These are phyloP conservation scores for Zaprionus taronus DNA, from an alignment of 1,140 invertebrate species.

Conservation along the genomic window DNA sequence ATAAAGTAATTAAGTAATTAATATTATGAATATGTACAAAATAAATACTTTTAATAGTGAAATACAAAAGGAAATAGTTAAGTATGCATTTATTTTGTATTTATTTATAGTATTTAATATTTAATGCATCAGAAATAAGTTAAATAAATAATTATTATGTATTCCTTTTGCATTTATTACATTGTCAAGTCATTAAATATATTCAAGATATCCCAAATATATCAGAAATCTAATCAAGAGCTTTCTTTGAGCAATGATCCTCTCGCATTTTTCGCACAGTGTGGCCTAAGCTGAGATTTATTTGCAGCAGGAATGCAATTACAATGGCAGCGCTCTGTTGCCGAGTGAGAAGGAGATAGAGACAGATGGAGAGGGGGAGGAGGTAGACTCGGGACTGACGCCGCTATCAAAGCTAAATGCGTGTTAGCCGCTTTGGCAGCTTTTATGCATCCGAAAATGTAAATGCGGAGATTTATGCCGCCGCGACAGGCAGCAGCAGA, in stretches of 20 bases:
- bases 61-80: no score
- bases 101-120: no score
- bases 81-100: no score
- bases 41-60: no score
- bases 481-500: slow-evolving; percentile 21
- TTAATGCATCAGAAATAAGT: no score
- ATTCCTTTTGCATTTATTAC: no score
- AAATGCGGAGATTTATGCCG: slow-evolving; percentile 68
- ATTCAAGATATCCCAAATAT: no score
- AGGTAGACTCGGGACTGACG: background rate
- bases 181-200: no score
- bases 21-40: no score
- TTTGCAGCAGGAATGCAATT: background rate
- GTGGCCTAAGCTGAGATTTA: background rate
- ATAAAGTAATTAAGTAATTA: no score
- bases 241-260: background rate
- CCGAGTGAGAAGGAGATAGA: background rate
- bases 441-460: slow-evolving; percentile 75
- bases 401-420: slow-evolving; percentile 51
- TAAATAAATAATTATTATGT: no score
- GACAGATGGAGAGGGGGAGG: background rate
- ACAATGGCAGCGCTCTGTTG: slow-evolving; percentile 2
- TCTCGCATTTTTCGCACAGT: background rate
- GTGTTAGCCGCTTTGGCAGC: slow-evolving; percentile 74
- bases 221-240: no score